phyloP scores from a whole-genome alignment of 2,888 invertebrate species.

The Lasioglossum oenotherae region DNA sequence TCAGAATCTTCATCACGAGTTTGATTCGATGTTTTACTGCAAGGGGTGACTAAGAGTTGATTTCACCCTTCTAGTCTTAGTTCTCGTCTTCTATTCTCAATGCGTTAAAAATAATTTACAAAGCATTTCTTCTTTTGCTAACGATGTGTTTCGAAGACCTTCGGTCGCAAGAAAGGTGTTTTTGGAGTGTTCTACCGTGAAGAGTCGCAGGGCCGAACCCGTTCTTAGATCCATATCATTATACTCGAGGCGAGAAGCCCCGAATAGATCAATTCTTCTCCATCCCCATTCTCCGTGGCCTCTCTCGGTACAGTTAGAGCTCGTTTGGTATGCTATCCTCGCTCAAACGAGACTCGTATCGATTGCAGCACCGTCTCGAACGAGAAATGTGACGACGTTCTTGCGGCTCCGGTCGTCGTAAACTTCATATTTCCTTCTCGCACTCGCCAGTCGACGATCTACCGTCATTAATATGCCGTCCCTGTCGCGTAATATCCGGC shows the following conservation, averaged over 20 bases:
- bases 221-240: constrained; percentile 3
- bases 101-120: background rate
- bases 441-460: constrained; percentile 26
- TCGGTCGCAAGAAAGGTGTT: background rate
- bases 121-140: background rate
- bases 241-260: background rate
- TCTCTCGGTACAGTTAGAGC: constrained; percentile 43
- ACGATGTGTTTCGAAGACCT: background rate
- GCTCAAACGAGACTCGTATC: constrained; percentile 44
- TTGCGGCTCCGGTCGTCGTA: constrained; percentile 15
- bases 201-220: background rate
- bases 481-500: constrained; percentile 34
- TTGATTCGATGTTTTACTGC: no score
- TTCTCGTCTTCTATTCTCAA: no score
- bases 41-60: background rate
- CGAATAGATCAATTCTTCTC: constrained; percentile 18
- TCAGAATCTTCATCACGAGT: no score
- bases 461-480: constrained; percentile 43
- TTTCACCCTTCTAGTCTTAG: background rate
- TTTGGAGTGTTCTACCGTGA: no score
- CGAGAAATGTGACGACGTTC: constrained; percentile 37
- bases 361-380: constrained; percentile 35
- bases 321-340: constrained; percentile 58
- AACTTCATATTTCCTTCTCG: constrained; percentile 32
- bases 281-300: constrained; percentile 19